Conservation (phyloP, 2,113 vertebrate species). For the Pao palembangensis region DNA sequence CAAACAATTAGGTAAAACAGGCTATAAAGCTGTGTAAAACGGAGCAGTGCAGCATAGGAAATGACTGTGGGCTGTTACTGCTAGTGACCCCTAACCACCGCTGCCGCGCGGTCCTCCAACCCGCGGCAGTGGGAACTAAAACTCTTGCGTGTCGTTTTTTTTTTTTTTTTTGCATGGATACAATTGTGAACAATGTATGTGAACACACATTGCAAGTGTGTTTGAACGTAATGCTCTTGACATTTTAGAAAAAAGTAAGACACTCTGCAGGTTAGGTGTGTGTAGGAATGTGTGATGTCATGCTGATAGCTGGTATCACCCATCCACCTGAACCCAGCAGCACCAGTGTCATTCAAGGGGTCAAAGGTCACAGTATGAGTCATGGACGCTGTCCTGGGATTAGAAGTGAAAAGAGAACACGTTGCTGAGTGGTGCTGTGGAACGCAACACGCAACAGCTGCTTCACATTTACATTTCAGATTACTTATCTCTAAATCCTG, state of each 20-base stretch:
- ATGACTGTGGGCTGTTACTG: constrained; percentile 4
- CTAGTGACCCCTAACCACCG: background rate
- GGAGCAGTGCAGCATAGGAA: background rate
- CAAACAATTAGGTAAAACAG: constrained; percentile 29
- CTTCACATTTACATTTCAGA: constrained; percentile 24
- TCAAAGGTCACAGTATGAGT: constrained; percentile 22
- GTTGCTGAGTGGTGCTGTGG: background rate
- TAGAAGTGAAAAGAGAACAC: constrained; percentile 12
- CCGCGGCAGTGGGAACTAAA: background rate
- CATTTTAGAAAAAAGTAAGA: constrained; percentile 7
- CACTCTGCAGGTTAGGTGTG: constrained; percentile 39
- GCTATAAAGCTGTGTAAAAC: constrained; percentile 23
- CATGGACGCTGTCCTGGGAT: constrained; percentile 28
- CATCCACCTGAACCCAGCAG: constrained; percentile 4
- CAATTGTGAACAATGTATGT: background rate
- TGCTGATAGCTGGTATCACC: constrained; percentile 34
- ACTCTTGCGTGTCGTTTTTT: background rate
- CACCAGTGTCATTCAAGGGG: constrained; percentile 19
- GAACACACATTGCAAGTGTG: background rate
- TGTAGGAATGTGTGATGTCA: constrained; percentile 50
- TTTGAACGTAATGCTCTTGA: constrained; percentile 11
- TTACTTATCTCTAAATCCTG: constrained; percentile 18
- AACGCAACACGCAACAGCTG: constrained; percentile 33
- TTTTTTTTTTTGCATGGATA: background rate
- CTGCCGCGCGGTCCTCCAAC: background rate